Evolutionary conservation across 2,113 vertebrate genomes (phyloP), one percentile per base, ranked within the genome.

Genomic region (Lepus americanus): DNA sequence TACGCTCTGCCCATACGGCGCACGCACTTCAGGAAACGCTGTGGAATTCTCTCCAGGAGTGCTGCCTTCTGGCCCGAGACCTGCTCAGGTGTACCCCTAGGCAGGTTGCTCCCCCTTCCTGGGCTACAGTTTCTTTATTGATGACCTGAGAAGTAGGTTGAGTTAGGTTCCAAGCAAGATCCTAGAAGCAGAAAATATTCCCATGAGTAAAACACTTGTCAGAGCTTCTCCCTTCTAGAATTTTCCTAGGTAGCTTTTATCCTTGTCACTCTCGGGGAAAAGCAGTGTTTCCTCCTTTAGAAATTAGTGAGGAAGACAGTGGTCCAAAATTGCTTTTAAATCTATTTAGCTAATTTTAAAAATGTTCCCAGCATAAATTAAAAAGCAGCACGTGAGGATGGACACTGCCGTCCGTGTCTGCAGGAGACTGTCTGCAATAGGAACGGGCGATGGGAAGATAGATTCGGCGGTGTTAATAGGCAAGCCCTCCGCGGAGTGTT

Each of bases 401-500:
- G 44, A 44, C 44, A 6, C 44, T 44, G 6, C 85, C 66, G 36
- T 0, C 0, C 36, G 64, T 92, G 25, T 84, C 93, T 96, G 16
- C 87, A 82, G n/a, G n/a, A n/a, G n/a, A n/a, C n/a, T n/a, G n/a
- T n/a, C n/a, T n/a, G n/a, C 87, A 82, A 55, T 27, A 53, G 33
- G 36, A 76, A 84, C 89, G 70, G 33, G 86, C 59, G 95, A 74
- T 87, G 29, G n/a, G 93, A 96, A 98, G 96, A 89, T 97, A 61
- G 89, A 97, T 97, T 94, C 87, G 44, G 29, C 81, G 12, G 64
- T 84, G 77, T 97, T 97, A 94, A 95, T 96, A 97, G 93, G 25
- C 74, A 90, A 27, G 64, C 76, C 76, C 33, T 97, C 95, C 55
- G 39, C 96, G 96, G 87, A 85, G 94, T 88, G 64, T 95, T 96